These are phyloP conservation scores for Neodiprion fabricii DNA, from an alignment of 1,140 invertebrate genomes.

Conservation along the genomic window DNA sequence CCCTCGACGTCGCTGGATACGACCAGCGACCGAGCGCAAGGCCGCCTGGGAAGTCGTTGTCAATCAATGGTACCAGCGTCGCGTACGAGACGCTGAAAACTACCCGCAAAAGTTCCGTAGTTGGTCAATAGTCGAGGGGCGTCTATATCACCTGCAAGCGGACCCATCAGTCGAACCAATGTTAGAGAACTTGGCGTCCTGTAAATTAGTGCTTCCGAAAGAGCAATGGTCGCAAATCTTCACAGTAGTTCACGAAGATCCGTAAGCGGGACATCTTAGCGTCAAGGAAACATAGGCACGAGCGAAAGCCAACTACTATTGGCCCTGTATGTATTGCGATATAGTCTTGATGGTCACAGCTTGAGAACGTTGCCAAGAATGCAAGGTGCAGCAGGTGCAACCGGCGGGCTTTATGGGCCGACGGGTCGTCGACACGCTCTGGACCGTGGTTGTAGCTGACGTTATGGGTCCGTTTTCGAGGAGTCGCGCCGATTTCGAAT, in stretches of 20 bases:
- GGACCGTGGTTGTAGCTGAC: conserved; percentile 26
- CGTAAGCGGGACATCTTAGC: conserved; percentile 41
- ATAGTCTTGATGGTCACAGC: conserved; percentile 24
- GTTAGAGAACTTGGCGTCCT: too few species aligned
- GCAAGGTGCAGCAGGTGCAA: not conserved
- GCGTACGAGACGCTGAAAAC: not conserved
- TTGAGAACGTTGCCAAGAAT: conserved; percentile 29
- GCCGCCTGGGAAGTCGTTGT: too few species aligned
- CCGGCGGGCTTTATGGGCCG: not conserved
- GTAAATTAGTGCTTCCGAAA: conserved; percentile 27
- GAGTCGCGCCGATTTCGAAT: conserved; percentile 22
- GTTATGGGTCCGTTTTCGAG: conserved; percentile 39
- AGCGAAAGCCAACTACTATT: conserved; percentile 38
- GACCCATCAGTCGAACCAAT: not conserved
- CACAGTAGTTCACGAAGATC: conserved; percentile 35
- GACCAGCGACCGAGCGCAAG: too few species aligned
- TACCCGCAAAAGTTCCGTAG: not conserved
- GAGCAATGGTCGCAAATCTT: conserved; percentile 23
- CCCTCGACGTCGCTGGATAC: too few species aligned
- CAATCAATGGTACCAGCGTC: conserved; percentile 2
- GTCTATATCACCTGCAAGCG: not conserved
- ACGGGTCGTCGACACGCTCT: not conserved
- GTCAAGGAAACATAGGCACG: conserved; percentile 30
- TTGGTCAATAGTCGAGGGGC: conserved; percentile 9
- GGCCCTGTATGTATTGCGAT: conserved; percentile 35